These are phyloP conservation scores for Rhysida immarginata DNA, from an alignment of 1,140 invertebrate species.

Conservation along the genomic window DNA sequence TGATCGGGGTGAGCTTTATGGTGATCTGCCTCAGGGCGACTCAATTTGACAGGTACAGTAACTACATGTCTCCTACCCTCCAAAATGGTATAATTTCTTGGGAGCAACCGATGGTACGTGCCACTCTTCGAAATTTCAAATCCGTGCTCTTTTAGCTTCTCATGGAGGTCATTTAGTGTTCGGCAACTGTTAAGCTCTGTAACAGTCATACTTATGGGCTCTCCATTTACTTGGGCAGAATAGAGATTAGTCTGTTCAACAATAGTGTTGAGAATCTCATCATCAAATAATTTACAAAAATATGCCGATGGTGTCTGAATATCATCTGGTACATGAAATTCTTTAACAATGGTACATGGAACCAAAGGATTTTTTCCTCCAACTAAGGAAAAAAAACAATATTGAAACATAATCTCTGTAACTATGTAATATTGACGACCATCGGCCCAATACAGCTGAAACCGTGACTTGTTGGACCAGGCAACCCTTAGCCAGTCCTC, in stretches of 20 bases:
- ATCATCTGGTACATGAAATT: no score
- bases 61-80: constrained; percentile 22
- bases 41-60: constrained; percentile 22
- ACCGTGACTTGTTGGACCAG: no score
- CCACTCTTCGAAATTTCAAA: constrained; percentile 12
- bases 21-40: constrained; percentile 16
- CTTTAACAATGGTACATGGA: no score
- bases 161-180: constrained; percentile 16
- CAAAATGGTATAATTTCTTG: constrained; percentile 13
- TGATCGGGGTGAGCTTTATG: constrained; percentile 19
- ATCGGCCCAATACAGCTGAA: no score
- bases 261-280: background rate
- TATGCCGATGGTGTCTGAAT: background rate
- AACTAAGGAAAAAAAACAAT: no score
- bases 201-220: constrained; percentile 11
- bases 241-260: no score
- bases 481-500: no score
- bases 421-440: no score
- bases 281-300: background rate
- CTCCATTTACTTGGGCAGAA: no score
- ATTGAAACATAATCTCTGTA: no score
- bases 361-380: no score
- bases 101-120: constrained; percentile 19
- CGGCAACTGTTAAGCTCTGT: constrained; percentile 10
- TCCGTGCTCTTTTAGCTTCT: constrained; percentile 9